Evolutionary conservation across 2,888 invertebrate species (phyloP).

Genomic region (Chrysolina haemoptera): DNA sequence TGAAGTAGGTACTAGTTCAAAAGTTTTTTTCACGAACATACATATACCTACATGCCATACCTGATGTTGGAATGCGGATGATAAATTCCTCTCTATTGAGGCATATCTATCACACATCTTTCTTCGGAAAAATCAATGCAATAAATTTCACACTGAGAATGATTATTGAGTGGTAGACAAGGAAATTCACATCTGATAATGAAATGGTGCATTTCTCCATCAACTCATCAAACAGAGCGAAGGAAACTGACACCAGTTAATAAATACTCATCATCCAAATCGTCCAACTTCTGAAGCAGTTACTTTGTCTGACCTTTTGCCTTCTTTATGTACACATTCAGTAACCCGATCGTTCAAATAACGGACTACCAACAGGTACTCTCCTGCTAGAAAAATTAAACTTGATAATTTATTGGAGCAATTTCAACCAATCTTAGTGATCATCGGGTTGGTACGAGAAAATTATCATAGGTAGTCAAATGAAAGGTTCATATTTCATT

Average conservation of each 20-base stretch:
- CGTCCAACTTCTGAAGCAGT: slow-evolving; percentile 19
- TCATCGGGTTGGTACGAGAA: background rate
- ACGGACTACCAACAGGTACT: background rate
- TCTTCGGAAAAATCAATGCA: slow-evolving; percentile 4
- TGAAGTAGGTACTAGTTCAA: no score
- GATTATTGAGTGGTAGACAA: slow-evolving; percentile 5
- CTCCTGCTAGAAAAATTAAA: background rate
- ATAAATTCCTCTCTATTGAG: background rate
- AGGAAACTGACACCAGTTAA: slow-evolving; percentile 18
- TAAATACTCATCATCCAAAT: slow-evolving; percentile 28
- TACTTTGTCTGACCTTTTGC: slow-evolving; percentile 9
- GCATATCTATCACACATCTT: background rate
- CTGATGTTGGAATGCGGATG: slow-evolving; percentile 8
- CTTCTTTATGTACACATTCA: slow-evolving; percentile 4
- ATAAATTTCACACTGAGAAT: background rate
- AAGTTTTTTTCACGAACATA: no score
- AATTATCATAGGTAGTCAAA: background rate
- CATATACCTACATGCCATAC: background rate
- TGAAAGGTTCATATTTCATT: slow-evolving; percentile 20
- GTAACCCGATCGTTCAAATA: slow-evolving; percentile 11
- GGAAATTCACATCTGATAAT: slow-evolving; percentile 2
- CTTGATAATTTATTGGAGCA: slow-evolving; percentile 11
- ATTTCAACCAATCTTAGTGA: slow-evolving; percentile 11
- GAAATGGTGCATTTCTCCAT: slow-evolving; percentile 19
- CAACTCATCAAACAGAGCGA: slow-evolving; percentile 28